These are phyloP conservation scores for Bombus confusus DNA, from an alignment of 1,140 invertebrate species.

Conservation along the genomic window DNA sequence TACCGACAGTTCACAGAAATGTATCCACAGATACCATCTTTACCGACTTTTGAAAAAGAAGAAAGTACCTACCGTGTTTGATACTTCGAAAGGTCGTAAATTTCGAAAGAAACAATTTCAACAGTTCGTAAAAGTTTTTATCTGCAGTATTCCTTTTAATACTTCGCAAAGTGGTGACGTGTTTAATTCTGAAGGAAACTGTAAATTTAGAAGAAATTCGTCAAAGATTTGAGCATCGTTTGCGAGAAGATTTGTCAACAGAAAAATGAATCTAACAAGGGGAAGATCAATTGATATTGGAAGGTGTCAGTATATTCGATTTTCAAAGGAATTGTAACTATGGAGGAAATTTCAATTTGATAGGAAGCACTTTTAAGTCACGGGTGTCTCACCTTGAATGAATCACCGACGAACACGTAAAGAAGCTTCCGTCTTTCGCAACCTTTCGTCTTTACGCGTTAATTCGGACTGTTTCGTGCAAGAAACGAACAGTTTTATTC, in stretches of 20 bases:
- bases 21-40: too few species aligned
- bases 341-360: not conserved
- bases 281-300: too few species aligned
- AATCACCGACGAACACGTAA: not conserved
- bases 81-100: too few species aligned
- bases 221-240: too few species aligned
- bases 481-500: not conserved
- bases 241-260: too few species aligned
- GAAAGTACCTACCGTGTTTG: not conserved
- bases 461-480: not conserved
- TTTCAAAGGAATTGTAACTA: not conserved
- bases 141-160: too few species aligned
- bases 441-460: not conserved
- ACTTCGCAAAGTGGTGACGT: not conserved
- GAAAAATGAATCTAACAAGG: too few species aligned
- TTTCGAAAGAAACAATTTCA: too few species aligned
- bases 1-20: not conserved
- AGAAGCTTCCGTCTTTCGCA: conserved; percentile 3
- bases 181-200: too few species aligned
- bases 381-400: not conserved
- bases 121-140: too few species aligned
- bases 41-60: not conserved
- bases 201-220: too few species aligned
- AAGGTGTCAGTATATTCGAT: too few species aligned
- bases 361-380: not conserved